Conservation (phyloP, 2,113 vertebrate genomes). For the Reinhardtius hippoglossoides region DNA sequence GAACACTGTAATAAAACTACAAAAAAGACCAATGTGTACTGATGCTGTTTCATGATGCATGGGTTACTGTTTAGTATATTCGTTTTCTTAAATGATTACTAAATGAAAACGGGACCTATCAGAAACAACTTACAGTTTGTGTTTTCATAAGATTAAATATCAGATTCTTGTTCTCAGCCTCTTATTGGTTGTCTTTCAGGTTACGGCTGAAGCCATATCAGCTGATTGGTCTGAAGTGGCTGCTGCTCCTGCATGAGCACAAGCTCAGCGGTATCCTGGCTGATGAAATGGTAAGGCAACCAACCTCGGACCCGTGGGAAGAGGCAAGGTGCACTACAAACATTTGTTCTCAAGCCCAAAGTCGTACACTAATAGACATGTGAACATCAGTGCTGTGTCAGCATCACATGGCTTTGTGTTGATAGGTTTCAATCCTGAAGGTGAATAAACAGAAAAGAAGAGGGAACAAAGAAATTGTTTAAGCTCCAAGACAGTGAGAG, state of each 20-base stretch:
- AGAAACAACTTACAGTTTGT: background rate
- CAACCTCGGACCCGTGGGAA: background rate
- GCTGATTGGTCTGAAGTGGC: conserved; percentile 96
- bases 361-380: background rate
- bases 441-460: too few relatives aligned
- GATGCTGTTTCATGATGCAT: too few relatives aligned
- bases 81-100: too few relatives aligned
- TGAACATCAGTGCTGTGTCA: background rate
- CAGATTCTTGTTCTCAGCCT: background rate
- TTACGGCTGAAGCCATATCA: conserved; percentile 93
- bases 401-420: background rate
- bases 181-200: conserved; percentile 76
- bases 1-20: too few relatives aligned
- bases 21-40: too few relatives aligned
- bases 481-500: background rate
- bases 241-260: conserved; percentile 92
- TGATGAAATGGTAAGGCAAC: conserved; percentile 94
- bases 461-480: background rate
- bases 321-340: background rate
- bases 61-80: too few relatives aligned
- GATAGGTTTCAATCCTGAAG: background rate
- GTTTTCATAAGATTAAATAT: background rate
- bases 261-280: conserved; percentile 95
- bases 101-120: too few relatives aligned
- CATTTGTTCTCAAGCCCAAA: background rate